Percentiles rank a stretch among this genome's conserved stretches.
Evolutionary conservation across 2,888 invertebrate genomes (phyloP).

Genomic region (Limnephilus auricula): DNA sequence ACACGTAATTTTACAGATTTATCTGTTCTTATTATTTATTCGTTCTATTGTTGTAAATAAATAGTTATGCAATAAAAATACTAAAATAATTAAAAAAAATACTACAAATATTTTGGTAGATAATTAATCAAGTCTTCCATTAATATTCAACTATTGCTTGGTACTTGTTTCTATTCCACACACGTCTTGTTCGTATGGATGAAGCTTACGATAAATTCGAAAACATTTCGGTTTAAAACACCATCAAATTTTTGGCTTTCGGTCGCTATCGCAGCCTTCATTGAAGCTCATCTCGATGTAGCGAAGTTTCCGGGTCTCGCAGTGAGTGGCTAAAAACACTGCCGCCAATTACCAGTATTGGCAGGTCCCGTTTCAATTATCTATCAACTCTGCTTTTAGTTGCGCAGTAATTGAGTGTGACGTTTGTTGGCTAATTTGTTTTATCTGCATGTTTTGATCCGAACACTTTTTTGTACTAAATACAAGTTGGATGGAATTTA

Average conservation of each 20-base stretch:
- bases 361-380: slow-evolving; percentile 22
- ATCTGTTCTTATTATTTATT: too few relatives aligned
- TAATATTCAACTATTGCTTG: too few relatives aligned
- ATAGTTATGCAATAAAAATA: too few relatives aligned
- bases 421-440: slow-evolving; percentile 22
- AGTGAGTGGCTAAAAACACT: background rate
- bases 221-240: background rate
- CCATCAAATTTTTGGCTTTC: background rate
- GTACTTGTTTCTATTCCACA: too few relatives aligned
- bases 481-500: background rate
- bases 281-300: background rate
- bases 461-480: background rate
- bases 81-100: too few relatives aligned
- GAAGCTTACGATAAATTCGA: background rate
- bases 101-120: too few relatives aligned
- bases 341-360: slow-evolving; percentile 15
- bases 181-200: too few relatives aligned
- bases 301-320: background rate
- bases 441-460: background rate
- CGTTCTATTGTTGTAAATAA: too few relatives aligned
- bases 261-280: background rate
- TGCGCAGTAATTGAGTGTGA: slow-evolving; percentile 23
- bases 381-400: slow-evolving; percentile 8
- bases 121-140: too few relatives aligned
- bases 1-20: too few relatives aligned